A percentile compares a stretch with the other conserved stretches of the same genome.
Evolutionary conservation across 2,797 vertebrate genomes (phyloP).

Genomic region (Myotis daubentonii): DNA sequence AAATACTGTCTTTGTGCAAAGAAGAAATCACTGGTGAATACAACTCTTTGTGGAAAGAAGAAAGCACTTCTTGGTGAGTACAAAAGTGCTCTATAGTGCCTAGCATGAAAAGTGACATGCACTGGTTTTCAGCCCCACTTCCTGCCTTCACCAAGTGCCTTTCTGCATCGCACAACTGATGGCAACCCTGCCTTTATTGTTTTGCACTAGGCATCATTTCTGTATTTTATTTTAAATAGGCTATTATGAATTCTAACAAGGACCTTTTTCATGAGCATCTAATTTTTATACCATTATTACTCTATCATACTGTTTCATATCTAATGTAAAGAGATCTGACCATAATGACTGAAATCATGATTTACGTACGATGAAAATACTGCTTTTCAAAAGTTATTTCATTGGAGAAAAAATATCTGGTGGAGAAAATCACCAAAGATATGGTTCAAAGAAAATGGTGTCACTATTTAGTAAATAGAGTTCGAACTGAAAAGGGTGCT

Average conservation of each 20-base stretch:
- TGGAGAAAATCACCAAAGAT: not conserved
- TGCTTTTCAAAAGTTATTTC: not conserved
- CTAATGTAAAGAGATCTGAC: not conserved
- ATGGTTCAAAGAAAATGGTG: not conserved
- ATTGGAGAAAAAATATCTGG: not conserved
- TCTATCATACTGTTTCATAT: not conserved
- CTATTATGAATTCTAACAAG: not conserved
- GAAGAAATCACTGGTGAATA: not conserved
- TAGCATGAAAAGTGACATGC: not conserved
- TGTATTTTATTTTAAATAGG: not conserved
- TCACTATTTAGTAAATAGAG: not conserved
- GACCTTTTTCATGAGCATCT: not conserved
- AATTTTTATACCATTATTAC: not conserved
- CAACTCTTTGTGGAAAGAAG: not conserved
- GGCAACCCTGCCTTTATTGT: not conserved
- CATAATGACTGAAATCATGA: not conserved
- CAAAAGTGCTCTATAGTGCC: too few species aligned
- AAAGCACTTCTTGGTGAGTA: not conserved
- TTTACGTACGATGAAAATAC: not conserved
- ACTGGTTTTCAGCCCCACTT: fast-evolving
- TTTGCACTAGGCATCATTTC: not conserved
- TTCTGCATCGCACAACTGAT: too few species aligned
- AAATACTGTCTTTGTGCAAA: not conserved
- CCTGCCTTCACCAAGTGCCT: not conserved
- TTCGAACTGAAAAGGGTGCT: not conserved